phyloP scores from a whole-genome alignment of 2,113 vertebrate species.

The Anhinga rufa region DNA sequence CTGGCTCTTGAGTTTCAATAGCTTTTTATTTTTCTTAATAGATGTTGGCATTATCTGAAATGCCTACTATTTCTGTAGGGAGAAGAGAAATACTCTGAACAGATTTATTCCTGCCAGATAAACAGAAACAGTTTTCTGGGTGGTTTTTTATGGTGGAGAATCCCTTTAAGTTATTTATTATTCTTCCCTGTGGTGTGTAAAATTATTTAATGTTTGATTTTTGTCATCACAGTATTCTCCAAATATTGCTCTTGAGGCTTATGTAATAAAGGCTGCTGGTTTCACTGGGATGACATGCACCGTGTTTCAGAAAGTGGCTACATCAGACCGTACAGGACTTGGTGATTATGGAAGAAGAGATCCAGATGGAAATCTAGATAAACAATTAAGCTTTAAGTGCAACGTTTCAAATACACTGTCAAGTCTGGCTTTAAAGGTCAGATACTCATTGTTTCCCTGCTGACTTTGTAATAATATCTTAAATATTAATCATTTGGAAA shows the following conservation, averaged over 20 bases:
- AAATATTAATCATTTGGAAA: not conserved
- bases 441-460: not conserved
- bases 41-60: not conserved
- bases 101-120: not conserved
- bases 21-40: slow-evolving; percentile 18
- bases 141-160: not conserved
- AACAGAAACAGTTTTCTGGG: not conserved
- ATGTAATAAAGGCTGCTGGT: slow-evolving; percentile 83
- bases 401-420: slow-evolving; percentile 90
- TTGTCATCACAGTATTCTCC: slow-evolving; percentile 82
- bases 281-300: slow-evolving; percentile 97
- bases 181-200: not conserved
- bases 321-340: slow-evolving; percentile 77
- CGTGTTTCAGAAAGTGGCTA: slow-evolving; percentile 86
- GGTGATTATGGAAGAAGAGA: slow-evolving; percentile 77
- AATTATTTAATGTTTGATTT: slow-evolving; percentile 27
- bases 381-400: slow-evolving; percentile 96
- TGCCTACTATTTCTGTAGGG: not conserved
- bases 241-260: slow-evolving; percentile 94
- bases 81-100: not conserved
- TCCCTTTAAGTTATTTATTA: not conserved
- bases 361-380: slow-evolving; percentile 81
- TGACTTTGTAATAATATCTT: not conserved
- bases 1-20: not conserved
- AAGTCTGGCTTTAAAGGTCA: slow-evolving; percentile 89